Conservation (phyloP, 2,113 vertebrate genomes). For the Lynx canadensis region DNA sequence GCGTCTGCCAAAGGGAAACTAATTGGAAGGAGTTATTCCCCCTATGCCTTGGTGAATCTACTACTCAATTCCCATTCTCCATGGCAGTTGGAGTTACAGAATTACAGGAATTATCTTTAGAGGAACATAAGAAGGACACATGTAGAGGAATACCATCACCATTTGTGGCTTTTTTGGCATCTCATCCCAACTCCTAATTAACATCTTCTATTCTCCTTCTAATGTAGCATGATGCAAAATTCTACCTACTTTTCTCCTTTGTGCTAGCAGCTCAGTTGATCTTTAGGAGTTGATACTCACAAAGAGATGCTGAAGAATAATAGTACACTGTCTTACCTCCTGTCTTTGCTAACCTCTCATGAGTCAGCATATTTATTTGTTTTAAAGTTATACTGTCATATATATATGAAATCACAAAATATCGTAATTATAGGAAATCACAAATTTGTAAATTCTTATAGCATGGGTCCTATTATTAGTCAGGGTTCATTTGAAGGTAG, state of each 20-base stretch:
- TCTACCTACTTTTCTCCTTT: background rate
- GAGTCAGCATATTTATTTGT: background rate
- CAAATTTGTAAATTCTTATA: background rate
- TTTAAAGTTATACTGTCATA: background rate
- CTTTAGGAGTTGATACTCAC: background rate
- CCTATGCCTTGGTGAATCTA: background rate
- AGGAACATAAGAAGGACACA: background rate
- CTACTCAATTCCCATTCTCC: background rate
- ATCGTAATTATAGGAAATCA: background rate
- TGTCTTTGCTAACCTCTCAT: background rate
- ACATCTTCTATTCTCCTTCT: background rate
- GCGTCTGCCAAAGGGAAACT: background rate
- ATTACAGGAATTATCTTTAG: background rate
- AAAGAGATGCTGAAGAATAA: background rate
- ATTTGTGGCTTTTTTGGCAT: background rate
- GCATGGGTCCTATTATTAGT: background rate
- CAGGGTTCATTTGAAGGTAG: background rate
- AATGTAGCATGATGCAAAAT: background rate
- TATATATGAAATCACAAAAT: background rate
- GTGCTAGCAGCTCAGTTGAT: background rate
- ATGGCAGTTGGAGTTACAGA: background rate
- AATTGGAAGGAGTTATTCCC: accelerated
- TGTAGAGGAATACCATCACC: background rate
- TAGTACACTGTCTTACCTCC: background rate
- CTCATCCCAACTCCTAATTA: background rate